These are phyloP conservation scores for Scolanthus callimorphus DNA, from an alignment of 92 coral and sea anemone species.

Conservation along the genomic window DNA sequence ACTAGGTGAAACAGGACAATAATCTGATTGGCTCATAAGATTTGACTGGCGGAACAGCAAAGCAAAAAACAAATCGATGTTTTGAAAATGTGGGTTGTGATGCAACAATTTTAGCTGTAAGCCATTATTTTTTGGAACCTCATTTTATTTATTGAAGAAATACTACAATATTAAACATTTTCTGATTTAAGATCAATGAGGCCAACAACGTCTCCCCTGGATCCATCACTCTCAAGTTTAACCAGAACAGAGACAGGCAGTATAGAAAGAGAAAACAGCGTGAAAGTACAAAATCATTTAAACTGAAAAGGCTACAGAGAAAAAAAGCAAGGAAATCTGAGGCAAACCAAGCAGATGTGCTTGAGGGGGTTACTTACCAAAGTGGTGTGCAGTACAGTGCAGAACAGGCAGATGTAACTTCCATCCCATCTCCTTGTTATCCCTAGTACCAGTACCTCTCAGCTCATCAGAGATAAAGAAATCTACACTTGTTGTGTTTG, in stretches of 20 bases:
- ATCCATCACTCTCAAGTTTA: constrained; percentile 1
- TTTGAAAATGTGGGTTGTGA: too few species aligned
- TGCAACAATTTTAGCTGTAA: too few species aligned
- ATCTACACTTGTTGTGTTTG: too few species aligned
- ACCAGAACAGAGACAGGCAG: too few species aligned
- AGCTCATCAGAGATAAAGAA: too few species aligned
- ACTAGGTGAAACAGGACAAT: too few species aligned
- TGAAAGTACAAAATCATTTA: constrained; percentile 3
- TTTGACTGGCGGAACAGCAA: too few species aligned
- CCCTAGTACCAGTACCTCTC: too few species aligned
- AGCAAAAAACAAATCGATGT: too few species aligned
- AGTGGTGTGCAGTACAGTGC: constrained; percentile 22
- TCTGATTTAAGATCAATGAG: constrained; percentile 16
- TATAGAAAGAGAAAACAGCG: not conserved
- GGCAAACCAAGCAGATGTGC: constrained; percentile 20
- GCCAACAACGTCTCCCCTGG: constrained; percentile 21
- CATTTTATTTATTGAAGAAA: not conserved
- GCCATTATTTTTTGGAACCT: not conserved
- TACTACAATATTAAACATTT: too few species aligned
- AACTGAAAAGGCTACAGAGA: constrained; percentile 8
- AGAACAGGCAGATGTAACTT: constrained; percentile 2
- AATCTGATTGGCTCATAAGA: too few species aligned
- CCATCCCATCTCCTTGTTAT: constrained; percentile 4
- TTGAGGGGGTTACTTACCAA: constrained; percentile 12
- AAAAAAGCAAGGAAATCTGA: not conserved